These are phyloP conservation scores for Mimas tiliae DNA, from an alignment of 2,888 invertebrate genomes.

Conservation along the genomic window DNA sequence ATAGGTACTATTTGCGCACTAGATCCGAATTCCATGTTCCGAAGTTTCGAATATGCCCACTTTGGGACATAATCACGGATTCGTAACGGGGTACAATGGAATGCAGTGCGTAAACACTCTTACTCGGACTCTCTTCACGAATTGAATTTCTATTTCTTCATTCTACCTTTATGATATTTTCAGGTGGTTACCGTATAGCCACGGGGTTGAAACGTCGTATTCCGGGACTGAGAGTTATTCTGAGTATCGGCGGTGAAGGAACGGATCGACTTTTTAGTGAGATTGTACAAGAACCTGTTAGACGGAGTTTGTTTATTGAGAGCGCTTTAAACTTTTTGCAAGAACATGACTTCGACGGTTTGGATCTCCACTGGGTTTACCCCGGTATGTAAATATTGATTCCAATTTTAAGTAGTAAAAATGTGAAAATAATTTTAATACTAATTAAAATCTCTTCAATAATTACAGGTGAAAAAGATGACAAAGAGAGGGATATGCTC, in stretches of 20 bases:
- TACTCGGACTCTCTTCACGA: background rate
- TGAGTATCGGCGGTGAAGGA: slow-evolving; percentile 90
- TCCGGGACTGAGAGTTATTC: slow-evolving; percentile 87
- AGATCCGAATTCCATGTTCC: too few species aligned
- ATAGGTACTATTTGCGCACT: too few species aligned
- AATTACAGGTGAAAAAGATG: slow-evolving; percentile 70
- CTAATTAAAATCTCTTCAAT: background rate
- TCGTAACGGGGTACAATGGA: too few species aligned
- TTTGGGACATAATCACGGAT: too few species aligned
- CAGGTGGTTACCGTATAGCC: slow-evolving; percentile 90
- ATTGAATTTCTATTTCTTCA: too few species aligned
- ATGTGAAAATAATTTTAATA: background rate
- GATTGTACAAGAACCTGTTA: slow-evolving; percentile 84
- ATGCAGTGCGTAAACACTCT: too few species aligned
- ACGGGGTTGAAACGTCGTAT: slow-evolving; percentile 88
- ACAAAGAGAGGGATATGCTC: slow-evolving; percentile 83
- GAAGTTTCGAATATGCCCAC: too few species aligned
- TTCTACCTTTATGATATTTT: slow-evolving; percentile 30
- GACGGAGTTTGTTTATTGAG: slow-evolving; percentile 85
- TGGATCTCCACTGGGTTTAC: slow-evolving; percentile 92
- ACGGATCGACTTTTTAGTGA: slow-evolving; percentile 85
- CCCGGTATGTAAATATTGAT: slow-evolving; percentile 72
- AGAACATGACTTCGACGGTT: slow-evolving; percentile 90
- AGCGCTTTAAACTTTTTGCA: slow-evolving; percentile 87
- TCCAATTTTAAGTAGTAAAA: background rate